phyloP scores from a whole-genome alignment of 2,113 vertebrate genomes.

The Osmerus eperlanus region DNA sequence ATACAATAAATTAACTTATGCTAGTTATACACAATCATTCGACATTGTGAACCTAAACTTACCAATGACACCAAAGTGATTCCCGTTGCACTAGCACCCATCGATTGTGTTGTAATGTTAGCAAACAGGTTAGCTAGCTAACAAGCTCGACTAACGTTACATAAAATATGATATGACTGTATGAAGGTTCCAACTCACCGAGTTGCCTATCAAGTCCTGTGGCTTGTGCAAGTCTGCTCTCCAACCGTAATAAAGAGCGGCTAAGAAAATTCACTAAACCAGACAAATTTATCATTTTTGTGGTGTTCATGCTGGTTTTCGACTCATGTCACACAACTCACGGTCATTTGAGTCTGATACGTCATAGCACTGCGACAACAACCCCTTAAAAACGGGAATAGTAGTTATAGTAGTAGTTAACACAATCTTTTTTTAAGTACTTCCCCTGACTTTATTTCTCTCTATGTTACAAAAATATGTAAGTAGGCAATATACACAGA shows the following conservation, averaged over 20 bases:
- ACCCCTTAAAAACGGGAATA: constrained; percentile 10
- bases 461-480: not conserved
- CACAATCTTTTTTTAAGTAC: not conserved
- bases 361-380: constrained; percentile 48
- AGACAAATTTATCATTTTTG: constrained; percentile 50
- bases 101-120: not conserved
- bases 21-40: not conserved
- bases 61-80: too few relatives aligned
- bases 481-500: not conserved
- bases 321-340: constrained; percentile 34
- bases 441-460: not conserved
- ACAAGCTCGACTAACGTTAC: constrained; percentile 1
- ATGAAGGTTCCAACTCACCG: constrained; percentile 51
- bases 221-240: constrained; percentile 58
- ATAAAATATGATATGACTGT: constrained; percentile 9
- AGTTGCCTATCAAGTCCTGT: constrained; percentile 58
- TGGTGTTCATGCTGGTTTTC: constrained; percentile 1
- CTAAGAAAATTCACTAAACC: constrained; percentile 58
- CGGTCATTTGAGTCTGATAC: constrained; percentile 40
- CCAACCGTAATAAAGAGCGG: constrained; percentile 60
- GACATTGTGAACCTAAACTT: not conserved
- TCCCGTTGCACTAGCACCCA: not conserved
- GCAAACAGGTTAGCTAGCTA: not conserved
- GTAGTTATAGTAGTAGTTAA: constrained; percentile 18
- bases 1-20: not conserved